Evolutionary conservation across 2,113 vertebrate species (phyloP).

Genomic region (Gymnocephalus cernua): DNA sequence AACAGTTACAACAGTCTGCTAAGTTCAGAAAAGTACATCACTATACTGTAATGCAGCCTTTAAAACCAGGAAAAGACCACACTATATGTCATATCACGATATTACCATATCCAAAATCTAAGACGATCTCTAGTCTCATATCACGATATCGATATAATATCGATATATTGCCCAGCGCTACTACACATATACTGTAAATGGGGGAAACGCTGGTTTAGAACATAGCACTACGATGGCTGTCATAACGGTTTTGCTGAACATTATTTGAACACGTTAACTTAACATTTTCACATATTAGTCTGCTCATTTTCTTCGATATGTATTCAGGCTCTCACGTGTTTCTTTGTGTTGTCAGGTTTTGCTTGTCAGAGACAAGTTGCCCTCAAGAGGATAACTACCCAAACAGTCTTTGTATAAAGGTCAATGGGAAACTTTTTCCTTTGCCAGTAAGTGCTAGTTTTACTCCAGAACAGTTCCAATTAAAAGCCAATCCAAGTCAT

Average conservation of each 20-base stretch:
- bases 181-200: not conserved
- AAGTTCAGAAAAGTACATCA: too few species aligned
- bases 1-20: too few species aligned
- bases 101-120: too few species aligned
- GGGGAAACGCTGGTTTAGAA: not conserved
- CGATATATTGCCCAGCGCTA: too few species aligned
- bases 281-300: not conserved
- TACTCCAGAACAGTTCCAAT: not conserved
- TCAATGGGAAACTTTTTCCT: slow-evolving; percentile 96
- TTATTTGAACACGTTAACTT: not conserved
- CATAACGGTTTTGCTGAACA: not conserved
- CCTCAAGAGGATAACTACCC: slow-evolving; percentile 98
- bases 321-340: not conserved
- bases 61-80: too few species aligned
- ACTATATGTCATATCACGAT: too few species aligned
- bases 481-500: not conserved
- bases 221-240: not conserved
- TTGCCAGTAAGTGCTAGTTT: slow-evolving; percentile 89
- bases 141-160: too few species aligned
- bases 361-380: slow-evolving; percentile 97
- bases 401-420: slow-evolving; percentile 96
- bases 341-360: slow-evolving; percentile 86
- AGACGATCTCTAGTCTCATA: too few species aligned
- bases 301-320: not conserved
- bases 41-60: too few species aligned